Conservation (phyloP, 2,888 invertebrate species). For the Stenodera caucasica region DNA sequence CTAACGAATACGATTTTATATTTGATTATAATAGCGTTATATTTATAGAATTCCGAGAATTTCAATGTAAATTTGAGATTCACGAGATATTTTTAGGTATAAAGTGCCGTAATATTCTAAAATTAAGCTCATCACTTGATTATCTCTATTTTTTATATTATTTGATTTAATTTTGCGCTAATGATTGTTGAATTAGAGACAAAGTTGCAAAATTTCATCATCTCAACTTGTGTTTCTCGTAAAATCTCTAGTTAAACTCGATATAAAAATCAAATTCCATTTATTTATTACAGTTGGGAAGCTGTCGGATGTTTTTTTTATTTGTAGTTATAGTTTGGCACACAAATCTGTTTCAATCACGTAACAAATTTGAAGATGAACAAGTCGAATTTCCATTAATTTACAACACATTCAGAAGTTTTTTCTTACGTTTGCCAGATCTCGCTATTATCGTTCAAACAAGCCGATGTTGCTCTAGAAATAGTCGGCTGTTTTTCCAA, state of each 20-base stretch:
- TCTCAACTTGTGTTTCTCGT: not conserved
- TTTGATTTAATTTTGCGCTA: too few species aligned
- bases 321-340: not conserved
- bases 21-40: too few species aligned
- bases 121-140: too few species aligned
- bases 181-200: too few species aligned
- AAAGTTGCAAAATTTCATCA: too few species aligned
- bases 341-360: not conserved
- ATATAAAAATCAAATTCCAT: not conserved
- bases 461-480: not conserved
- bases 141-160: too few species aligned
- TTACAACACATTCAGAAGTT: not conserved
- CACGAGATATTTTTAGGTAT: too few species aligned
- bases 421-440: not conserved
- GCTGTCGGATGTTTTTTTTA: not conserved
- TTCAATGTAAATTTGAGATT: too few species aligned
- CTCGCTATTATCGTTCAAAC: not conserved
- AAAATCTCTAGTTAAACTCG: not conserved
- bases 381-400: conserved; percentile 4
- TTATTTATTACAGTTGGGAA: not conserved
- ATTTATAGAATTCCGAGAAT: too few species aligned
- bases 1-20: too few species aligned
- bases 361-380: conserved; percentile 1
- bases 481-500: not conserved
- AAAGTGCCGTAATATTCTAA: too few species aligned